phyloP scores from a whole-genome alignment of 2,888 invertebrate genomes.

The Ophion slaviceki region DNA sequence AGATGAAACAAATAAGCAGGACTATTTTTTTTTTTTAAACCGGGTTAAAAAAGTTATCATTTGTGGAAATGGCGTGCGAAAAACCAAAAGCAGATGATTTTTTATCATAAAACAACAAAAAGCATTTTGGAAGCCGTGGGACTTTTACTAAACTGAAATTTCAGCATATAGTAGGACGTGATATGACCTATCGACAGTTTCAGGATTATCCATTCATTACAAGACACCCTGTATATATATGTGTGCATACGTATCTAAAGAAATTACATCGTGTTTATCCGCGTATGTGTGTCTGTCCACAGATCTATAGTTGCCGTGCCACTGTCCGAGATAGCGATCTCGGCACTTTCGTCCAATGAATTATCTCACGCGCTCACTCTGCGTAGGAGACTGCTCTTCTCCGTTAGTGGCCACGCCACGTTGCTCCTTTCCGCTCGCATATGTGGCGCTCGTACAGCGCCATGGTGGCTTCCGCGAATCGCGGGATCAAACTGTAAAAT shows the following conservation, averaged over 20 bases:
- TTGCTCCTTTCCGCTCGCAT: conserved; percentile 35
- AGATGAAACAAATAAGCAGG: no score
- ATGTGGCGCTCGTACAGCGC: conserved; percentile 25
- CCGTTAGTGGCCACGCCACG: conserved; percentile 38
- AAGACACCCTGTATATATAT: no score
- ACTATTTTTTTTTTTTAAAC: no score
- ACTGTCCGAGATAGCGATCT: conserved; percentile 60
- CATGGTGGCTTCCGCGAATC: conserved; percentile 51
- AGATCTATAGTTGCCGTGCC: background rate
- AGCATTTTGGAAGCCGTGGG: no score
- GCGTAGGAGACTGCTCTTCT: conserved; percentile 31
- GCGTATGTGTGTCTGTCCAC: background rate
- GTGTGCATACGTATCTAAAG: background rate
- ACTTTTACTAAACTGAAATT: no score
- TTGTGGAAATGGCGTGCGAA: no score
- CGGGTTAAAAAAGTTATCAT: no score
- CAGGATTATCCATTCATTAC: no score
- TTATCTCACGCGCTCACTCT: conserved; percentile 63
- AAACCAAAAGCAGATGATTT: no score
- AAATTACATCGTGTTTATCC: background rate
- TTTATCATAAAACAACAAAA: no score
- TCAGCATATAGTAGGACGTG: no score
- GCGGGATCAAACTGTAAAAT: conserved; percentile 37
- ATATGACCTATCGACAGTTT: no score
- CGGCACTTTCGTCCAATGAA: conserved; percentile 66